Percentiles rank a stretch among this genome's conserved stretches.
phyloP scores from a whole-genome alignment of 2,113 vertebrate species.

The Herpetotheres cachinnans region DNA sequence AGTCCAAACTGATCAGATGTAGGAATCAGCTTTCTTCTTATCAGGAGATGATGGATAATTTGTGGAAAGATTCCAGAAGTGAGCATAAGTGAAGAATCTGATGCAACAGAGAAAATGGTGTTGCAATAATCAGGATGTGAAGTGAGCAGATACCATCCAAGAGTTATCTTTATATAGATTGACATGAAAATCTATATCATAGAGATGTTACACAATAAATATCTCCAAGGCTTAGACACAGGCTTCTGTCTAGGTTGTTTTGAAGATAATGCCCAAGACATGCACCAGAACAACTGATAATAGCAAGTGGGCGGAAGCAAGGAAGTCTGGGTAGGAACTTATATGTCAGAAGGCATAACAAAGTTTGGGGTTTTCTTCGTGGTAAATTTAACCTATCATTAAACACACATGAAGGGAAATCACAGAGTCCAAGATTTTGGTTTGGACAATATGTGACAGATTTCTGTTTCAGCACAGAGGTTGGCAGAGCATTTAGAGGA shows the following conservation, averaged over 20 bases:
- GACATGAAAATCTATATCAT: not conserved
- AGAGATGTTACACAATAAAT: not conserved
- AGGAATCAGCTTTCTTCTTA: not conserved
- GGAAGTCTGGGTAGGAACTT: not conserved
- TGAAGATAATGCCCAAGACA: not conserved
- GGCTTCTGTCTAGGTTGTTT: not conserved
- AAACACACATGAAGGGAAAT: not conserved
- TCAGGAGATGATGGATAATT: constrained; percentile 1
- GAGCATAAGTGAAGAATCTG: not conserved
- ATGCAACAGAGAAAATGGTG: not conserved
- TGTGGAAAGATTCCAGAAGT: not conserved
- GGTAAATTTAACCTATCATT: not conserved
- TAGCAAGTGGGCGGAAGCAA: not conserved
- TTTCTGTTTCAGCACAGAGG: not conserved
- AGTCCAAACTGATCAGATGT: not conserved
- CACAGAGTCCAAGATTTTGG: not conserved
- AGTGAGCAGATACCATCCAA: not conserved
- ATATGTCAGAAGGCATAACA: not conserved
- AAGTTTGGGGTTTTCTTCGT: accelerated
- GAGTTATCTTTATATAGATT: constrained; percentile 15
- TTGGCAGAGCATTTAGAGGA: not conserved
- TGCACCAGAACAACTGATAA: not conserved
- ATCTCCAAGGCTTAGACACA: not conserved
- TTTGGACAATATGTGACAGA: not conserved
- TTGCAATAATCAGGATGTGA: not conserved